Conservation (phyloP, 2,888 invertebrate genomes). For the Pachymerium ferrugineum region DNA sequence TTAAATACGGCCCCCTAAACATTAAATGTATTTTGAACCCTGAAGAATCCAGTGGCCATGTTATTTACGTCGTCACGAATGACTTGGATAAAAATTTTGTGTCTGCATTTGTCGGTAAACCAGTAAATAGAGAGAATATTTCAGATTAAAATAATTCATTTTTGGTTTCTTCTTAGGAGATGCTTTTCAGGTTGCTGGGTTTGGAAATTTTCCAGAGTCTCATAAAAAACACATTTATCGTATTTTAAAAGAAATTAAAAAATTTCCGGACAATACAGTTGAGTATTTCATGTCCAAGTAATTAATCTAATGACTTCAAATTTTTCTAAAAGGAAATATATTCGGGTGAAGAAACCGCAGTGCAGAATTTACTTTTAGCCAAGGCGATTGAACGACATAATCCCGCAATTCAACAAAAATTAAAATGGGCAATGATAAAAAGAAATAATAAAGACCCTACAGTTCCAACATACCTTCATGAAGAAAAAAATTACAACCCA, state of each 20-base stretch:
- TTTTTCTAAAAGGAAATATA: background rate
- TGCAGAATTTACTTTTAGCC: background rate
- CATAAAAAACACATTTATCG: background rate
- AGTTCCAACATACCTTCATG: background rate
- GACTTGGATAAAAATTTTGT: background rate
- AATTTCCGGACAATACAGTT: background rate
- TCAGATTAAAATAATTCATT: background rate
- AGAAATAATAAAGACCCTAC: background rate
- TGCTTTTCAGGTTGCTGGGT: conserved; percentile 5
- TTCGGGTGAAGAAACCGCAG: background rate
- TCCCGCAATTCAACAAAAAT: background rate
- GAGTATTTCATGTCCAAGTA: background rate
- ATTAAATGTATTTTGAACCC: conserved; percentile 18
- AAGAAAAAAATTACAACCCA: background rate
- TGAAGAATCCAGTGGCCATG: conserved; percentile 19
- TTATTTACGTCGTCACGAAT: background rate
- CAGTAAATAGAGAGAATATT: background rate
- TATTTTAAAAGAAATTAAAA: background rate
- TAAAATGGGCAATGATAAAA: background rate
- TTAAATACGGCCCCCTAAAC: background rate
- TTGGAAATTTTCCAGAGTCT: conserved; percentile 12
- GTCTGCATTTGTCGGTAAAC: conserved; percentile 28
- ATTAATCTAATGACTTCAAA: background rate
- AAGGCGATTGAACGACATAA: background rate
- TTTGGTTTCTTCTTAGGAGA: background rate